phyloP scores from a whole-genome alignment of 1,140 invertebrate genomes.

The Drosophila bocki region DNA sequence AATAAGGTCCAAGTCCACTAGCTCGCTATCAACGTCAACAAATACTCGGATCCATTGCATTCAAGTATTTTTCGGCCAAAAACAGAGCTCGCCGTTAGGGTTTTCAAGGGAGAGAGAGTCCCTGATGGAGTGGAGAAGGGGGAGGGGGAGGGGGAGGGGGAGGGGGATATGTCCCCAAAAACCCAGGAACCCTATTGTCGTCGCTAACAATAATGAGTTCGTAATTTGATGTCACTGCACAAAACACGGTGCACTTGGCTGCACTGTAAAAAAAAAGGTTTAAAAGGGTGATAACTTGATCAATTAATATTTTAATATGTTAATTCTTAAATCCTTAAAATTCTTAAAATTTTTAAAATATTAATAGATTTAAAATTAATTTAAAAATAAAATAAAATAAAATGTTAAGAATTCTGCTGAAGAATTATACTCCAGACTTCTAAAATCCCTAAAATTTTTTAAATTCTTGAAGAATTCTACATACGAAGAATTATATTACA shows the following conservation, averaged over 20 bases:
- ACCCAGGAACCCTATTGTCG: constrained; percentile 47
- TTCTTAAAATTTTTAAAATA: too few relatives aligned
- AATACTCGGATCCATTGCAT: constrained; percentile 50
- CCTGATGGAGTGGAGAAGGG: neutral
- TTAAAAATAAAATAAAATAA: too few relatives aligned
- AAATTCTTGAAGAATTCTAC: too few relatives aligned
- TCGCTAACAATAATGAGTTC: constrained; percentile 81
- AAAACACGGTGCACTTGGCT: constrained; percentile 54
- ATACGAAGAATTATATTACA: too few relatives aligned
- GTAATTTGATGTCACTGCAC: constrained; percentile 80
- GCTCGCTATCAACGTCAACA: constrained; percentile 73
- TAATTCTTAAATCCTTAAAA: too few relatives aligned
- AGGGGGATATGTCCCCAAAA: neutral
- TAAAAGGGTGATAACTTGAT: neutral
- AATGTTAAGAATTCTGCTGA: too few relatives aligned
- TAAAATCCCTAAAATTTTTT: neutral
- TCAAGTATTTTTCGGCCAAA: constrained; percentile 69
- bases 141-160: neutral
- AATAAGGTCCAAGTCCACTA: constrained; percentile 1
- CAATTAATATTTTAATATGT: too few relatives aligned
- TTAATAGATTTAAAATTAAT: too few relatives aligned
- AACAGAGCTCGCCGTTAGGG: constrained; percentile 28
- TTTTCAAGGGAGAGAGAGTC: neutral
- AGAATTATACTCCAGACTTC: too few relatives aligned
- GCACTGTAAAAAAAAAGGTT: constrained; percentile 5